phyloP scores from a whole-genome alignment of 1,140 invertebrate species.

The Chironomus tepperi region DNA sequence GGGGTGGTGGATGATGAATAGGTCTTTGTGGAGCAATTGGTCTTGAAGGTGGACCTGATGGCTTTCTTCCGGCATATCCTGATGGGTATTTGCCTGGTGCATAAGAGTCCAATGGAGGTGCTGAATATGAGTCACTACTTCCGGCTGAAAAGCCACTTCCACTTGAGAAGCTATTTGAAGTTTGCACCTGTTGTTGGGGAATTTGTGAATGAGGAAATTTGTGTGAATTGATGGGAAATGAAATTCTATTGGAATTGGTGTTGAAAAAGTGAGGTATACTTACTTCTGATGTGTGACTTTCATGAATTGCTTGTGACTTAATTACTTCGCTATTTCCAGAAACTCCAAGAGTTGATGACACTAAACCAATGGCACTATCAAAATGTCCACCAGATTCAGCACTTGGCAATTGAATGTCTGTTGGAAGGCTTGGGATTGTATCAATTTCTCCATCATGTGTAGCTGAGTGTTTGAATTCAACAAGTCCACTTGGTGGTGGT shows the following conservation, averaged over 20 bases:
- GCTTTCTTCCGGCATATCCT: not conserved
- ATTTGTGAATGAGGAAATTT: not conserved
- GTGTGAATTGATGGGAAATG: not conserved
- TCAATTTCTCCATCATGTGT: not conserved
- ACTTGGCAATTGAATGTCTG: not conserved
- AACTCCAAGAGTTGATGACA: not conserved
- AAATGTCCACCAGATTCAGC: not conserved
- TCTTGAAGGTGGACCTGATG: not conserved
- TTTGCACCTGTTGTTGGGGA: not conserved
- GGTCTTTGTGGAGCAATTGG: constrained; percentile 1
- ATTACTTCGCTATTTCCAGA: not conserved
- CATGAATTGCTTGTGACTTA: constrained; percentile 2
- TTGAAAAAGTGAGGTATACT: not conserved
- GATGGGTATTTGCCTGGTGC: not conserved
- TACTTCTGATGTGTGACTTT: constrained; percentile 17
- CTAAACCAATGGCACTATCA: constrained; percentile 17
- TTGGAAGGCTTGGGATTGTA: not conserved
- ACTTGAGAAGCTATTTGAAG: not conserved
- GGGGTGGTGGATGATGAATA: not conserved
- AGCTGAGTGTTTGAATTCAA: not conserved
- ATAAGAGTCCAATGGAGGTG: not conserved
- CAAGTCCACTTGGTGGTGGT: not conserved
- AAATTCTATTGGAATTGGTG: not conserved
- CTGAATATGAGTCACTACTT: not conserved
- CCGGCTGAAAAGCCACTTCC: not conserved